Evolutionary conservation across 2,888 invertebrate genomes (phyloP).

Genomic region (Melanotus villosus): DNA sequence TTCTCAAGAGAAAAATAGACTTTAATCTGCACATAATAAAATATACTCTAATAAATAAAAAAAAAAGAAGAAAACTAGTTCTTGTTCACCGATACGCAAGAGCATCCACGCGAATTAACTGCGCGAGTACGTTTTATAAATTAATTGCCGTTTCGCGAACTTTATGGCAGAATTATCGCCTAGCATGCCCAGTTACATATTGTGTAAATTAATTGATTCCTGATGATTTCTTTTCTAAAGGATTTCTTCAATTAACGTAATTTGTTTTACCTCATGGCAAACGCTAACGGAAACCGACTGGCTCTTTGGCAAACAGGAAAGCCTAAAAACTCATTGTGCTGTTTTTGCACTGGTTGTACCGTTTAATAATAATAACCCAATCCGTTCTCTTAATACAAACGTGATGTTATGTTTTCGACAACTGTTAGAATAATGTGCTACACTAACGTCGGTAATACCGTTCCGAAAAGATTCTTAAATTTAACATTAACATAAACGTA

Average conservation of each 20-base stretch:
- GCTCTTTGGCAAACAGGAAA: constrained; percentile 31
- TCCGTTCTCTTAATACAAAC: constrained; percentile 35
- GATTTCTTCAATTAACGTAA: constrained; percentile 5
- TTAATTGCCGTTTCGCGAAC: constrained; percentile 21
- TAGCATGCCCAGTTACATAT: background rate
- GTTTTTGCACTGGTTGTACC: constrained; percentile 38
- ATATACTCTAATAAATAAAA: constrained; percentile 41
- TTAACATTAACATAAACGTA: no score
- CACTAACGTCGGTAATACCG: no score
- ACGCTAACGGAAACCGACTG: constrained; percentile 27
- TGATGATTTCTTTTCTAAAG: background rate
- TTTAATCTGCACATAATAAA: constrained; percentile 49
- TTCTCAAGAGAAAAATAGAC: constrained; percentile 46
- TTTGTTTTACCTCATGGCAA: constrained; percentile 20
- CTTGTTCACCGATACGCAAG: constrained; percentile 38
- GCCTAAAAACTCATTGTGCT: constrained; percentile 33
- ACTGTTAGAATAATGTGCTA: constrained; percentile 26
- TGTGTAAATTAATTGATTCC: constrained; percentile 5
- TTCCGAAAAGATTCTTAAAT: no score
- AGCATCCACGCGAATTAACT: constrained; percentile 17
- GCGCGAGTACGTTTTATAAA: constrained; percentile 14
- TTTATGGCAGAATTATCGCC: background rate
- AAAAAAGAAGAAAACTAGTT: constrained; percentile 48
- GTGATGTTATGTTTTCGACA: constrained; percentile 29
- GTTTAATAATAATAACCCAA: constrained; percentile 43